These are phyloP conservation scores for Meles meles DNA, from an alignment of 2,113 vertebrate species.

Conservation along the genomic window DNA sequence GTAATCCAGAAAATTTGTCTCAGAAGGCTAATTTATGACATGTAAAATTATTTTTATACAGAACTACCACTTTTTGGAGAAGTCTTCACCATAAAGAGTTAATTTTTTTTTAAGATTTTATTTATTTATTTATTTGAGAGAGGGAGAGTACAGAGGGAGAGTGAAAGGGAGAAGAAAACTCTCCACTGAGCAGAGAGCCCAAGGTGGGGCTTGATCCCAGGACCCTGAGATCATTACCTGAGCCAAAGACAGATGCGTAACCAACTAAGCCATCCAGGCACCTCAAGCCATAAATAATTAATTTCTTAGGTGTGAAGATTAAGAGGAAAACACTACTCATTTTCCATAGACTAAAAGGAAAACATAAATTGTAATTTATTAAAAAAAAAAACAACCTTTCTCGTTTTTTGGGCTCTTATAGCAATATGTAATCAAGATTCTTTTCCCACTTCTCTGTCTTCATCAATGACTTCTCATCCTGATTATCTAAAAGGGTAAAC, in stretches of 20 bases:
- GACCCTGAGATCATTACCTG: no score
- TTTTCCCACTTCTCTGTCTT: neutral
- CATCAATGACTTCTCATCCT: neutral
- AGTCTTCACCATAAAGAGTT: neutral
- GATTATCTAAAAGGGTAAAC: neutral
- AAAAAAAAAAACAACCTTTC: neutral
- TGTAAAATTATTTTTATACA: neutral
- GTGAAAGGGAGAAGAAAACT: no score
- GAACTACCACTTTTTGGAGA: neutral
- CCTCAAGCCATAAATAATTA: neutral
- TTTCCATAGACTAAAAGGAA: neutral
- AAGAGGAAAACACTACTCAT: neutral
- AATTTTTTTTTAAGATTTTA: neutral
- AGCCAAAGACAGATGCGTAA: no score
- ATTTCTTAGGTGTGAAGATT: neutral
- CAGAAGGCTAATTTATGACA: neutral
- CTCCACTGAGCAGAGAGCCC: no score
- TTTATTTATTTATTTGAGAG: no score
- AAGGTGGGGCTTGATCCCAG: no score
- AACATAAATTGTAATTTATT: neutral
- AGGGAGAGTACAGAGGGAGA: no score
- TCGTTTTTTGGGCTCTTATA: neutral
- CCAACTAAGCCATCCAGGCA: no score
- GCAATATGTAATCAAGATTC: neutral
- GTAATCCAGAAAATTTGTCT: neutral